Conservation (phyloP, 2,888 invertebrate genomes). For the Drosophila limbata region DNA sequence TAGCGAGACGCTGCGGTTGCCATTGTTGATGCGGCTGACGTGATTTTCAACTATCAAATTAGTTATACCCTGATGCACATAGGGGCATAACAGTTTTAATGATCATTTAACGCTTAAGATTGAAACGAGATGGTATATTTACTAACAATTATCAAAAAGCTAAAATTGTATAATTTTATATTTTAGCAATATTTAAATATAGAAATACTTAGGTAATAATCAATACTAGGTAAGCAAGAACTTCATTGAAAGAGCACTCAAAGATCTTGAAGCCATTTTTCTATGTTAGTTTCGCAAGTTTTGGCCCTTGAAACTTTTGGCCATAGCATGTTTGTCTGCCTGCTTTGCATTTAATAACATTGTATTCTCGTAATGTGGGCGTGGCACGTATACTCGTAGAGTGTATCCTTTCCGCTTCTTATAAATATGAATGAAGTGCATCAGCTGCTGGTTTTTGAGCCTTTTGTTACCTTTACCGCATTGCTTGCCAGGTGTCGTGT, state of each 20-base stretch:
- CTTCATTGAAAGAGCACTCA: neutral
- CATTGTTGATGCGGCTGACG: conserved; percentile 44
- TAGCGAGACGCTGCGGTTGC: conserved; percentile 33
- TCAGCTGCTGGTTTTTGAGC: conserved; percentile 16
- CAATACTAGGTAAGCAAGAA: too few species aligned
- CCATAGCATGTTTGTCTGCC: conserved; percentile 55
- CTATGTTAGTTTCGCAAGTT: conserved; percentile 24
- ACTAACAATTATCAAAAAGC: too few species aligned
- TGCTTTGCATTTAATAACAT: conserved; percentile 78
- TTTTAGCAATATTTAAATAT: too few species aligned
- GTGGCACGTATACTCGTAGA: conserved; percentile 7
- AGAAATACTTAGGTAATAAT: too few species aligned
- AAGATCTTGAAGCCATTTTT: too few species aligned
- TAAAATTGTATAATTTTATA: too few species aligned
- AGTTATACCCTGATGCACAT: conserved; percentile 16
- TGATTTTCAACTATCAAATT: conserved; percentile 47
- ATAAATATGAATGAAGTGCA: conserved; percentile 76
- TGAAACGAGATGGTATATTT: too few species aligned
- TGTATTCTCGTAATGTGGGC: conserved; percentile 38
- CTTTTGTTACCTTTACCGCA: conserved; percentile 71
- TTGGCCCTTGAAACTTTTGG: conserved; percentile 63
- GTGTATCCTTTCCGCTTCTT: conserved; percentile 35
- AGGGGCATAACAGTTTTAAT: neutral
- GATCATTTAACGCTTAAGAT: too few species aligned
- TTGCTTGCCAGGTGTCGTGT: conserved; percentile 59